phyloP scores from a whole-genome alignment of 2,113 vertebrate species.

The Lota lota region DNA sequence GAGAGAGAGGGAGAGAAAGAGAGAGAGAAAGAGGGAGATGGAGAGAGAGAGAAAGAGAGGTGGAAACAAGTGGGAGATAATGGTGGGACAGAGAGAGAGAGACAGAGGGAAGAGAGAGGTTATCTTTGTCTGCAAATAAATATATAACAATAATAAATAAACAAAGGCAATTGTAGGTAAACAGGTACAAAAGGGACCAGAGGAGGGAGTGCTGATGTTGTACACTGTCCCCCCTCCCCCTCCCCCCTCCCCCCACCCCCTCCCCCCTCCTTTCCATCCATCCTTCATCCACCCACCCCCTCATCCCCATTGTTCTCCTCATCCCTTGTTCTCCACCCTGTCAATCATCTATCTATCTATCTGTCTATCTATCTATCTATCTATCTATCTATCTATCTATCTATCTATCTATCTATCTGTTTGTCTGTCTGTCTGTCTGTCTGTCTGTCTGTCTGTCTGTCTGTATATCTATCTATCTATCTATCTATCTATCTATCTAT shows the following conservation, averaged over 20 bases:
- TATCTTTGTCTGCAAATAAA: slow-evolving; percentile 18
- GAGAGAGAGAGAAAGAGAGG: slow-evolving; percentile 43
- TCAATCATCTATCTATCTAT: neutral
- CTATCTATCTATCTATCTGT: neutral
- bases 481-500: neutral
- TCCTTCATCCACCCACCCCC: neutral
- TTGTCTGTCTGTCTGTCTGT: neutral
- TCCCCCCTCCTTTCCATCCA: neutral
- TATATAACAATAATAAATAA: neutral
- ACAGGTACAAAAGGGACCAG: too few species aligned
- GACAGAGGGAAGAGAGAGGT: neutral
- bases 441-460: too few species aligned
- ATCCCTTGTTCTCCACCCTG: neutral
- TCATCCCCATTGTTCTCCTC: neutral
- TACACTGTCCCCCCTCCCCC: neutral
- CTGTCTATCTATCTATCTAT: neutral
- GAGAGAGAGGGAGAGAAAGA: neutral
- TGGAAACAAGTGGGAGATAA: slow-evolving; percentile 52
- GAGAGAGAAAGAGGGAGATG: neutral
- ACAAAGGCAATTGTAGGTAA: neutral
- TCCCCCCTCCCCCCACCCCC: neutral
- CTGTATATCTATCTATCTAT: neutral
- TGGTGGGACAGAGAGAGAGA: neutral
- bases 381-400: neutral
- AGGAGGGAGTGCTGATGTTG: too few species aligned